phyloP scores from a whole-genome alignment of 2,113 vertebrate species.

The Dipodomys merriami region DNA sequence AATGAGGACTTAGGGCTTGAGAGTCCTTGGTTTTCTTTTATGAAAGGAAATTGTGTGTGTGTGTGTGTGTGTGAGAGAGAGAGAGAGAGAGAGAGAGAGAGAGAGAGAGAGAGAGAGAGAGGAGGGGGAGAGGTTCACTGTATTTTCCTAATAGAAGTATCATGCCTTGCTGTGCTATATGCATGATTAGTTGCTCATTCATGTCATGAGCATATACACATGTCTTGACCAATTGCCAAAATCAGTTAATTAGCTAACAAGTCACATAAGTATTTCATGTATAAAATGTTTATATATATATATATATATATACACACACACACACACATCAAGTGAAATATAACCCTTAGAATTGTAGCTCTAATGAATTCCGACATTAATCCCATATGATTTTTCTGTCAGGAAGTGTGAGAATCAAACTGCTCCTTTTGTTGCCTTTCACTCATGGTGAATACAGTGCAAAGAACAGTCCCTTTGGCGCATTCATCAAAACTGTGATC shows the following conservation, averaged over 20 bases:
- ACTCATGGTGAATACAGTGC: slow-evolving; percentile 74
- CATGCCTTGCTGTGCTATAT: neutral
- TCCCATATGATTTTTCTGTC: slow-evolving; percentile 77
- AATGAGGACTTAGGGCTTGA: neutral
- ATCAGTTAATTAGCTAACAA: slow-evolving; percentile 38
- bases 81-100: too few relatives aligned
- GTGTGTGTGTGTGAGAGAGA: neutral
- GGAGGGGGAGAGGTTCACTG: neutral
- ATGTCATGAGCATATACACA: neutral
- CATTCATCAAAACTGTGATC: slow-evolving; percentile 83
- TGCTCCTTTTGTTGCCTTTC: slow-evolving; percentile 80
- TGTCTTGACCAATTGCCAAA: neutral
- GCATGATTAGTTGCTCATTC: neutral
- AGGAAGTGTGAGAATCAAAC: slow-evolving; percentile 71
- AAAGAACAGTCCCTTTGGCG: slow-evolving; percentile 76
- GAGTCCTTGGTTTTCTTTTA: neutral
- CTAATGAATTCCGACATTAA: slow-evolving; percentile 72
- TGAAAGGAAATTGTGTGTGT: neutral
- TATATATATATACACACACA: neutral
- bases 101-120: too few relatives aligned
- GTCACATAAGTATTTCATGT: neutral
- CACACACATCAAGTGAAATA: slow-evolving; percentile 34
- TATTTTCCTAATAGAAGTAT: neutral
- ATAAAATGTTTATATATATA: neutral
- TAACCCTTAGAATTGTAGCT: slow-evolving; percentile 26